phyloP scores from a whole-genome alignment of 2,113 vertebrate species.

The Merops nubicus region DNA sequence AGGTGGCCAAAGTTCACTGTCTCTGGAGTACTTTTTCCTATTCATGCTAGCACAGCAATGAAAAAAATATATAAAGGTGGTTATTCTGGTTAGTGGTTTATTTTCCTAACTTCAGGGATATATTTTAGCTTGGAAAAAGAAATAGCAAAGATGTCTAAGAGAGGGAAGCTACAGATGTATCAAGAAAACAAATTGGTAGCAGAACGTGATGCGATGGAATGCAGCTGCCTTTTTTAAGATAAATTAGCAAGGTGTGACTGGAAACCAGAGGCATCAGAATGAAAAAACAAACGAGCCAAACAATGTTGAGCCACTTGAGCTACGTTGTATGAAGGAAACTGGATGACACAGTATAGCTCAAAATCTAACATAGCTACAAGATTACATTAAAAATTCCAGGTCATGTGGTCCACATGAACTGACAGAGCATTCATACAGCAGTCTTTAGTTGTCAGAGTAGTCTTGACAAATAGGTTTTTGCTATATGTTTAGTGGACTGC shows the following conservation, averaged over 20 bases:
- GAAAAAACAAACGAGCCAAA: not conserved
- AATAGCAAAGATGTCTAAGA: not conserved
- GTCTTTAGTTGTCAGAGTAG: not conserved
- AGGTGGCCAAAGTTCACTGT: rapidly evolving
- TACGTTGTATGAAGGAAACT: not conserved
- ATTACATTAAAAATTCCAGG: not conserved
- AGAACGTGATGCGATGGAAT: not conserved
- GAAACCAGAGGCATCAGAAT: not conserved
- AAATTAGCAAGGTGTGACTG: not conserved
- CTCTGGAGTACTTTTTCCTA: not conserved
- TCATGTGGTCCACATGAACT: not conserved
- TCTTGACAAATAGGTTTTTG: not conserved
- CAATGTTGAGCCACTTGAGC: not conserved
- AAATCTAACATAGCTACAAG: not conserved
- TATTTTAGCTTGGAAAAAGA: not conserved
- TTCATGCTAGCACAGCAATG: rapidly evolving
- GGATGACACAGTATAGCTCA: not conserved
- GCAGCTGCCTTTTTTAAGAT: not conserved
- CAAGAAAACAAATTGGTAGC: not conserved
- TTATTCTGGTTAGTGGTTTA: not conserved
- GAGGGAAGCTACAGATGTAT: rapidly evolving
- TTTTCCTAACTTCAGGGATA: not conserved
- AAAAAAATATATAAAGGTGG: not conserved
- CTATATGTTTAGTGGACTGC: not conserved
- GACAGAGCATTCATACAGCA: not conserved